Percentiles rank a stretch among this genome's conserved stretches.
Evolutionary conservation across 1,140 invertebrate species (phyloP).

Genomic region (Tetragonula clypearis): DNA sequence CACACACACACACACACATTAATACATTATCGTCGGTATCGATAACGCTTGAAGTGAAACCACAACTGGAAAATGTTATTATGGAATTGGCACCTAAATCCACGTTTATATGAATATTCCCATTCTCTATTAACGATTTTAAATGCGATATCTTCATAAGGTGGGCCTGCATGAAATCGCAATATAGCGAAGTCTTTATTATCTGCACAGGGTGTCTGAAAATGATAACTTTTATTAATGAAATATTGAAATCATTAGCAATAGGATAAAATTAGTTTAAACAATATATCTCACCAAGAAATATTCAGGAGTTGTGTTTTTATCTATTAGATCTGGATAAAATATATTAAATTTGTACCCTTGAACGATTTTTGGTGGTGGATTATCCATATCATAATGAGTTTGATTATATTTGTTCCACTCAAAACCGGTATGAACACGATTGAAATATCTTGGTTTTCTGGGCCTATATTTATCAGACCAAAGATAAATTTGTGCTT

Average conservation of each 20-base stretch:
- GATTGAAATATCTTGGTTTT: conserved; percentile 99
- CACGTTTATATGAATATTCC: conserved; percentile 99
- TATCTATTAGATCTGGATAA: conserved; percentile 99
- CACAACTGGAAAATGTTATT: conserved; percentile 99
- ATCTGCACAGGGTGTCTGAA: conserved; percentile 93
- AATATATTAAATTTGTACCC: conserved; percentile 99
- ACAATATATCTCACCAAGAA: conserved; percentile 86
- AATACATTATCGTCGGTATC: conserved; percentile 92
- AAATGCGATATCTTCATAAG: conserved; percentile 99
- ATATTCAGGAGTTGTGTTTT: conserved; percentile 96
- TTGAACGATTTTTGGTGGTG: conserved; percentile 99
- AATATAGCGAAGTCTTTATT: conserved; percentile 98
- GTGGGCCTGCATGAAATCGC: conserved; percentile 97
- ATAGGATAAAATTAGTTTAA: conserved; percentile 13
- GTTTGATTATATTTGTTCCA: conserved; percentile 99
- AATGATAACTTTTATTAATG: conserved; percentile 64
- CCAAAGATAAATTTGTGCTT: conserved; percentile 96
- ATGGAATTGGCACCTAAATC: conserved; percentile 99
- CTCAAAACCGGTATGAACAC: conserved; percentile 97
- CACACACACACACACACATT: conserved; percentile 47
- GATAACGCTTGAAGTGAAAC: conserved; percentile 99
- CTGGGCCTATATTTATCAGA: conserved; percentile 98
- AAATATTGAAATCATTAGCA: background rate
- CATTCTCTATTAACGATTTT: conserved; percentile 99
- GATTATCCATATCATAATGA: conserved; percentile 99